phyloP scores from a whole-genome alignment of 2,888 invertebrate species.

The Lasiommata megera region DNA sequence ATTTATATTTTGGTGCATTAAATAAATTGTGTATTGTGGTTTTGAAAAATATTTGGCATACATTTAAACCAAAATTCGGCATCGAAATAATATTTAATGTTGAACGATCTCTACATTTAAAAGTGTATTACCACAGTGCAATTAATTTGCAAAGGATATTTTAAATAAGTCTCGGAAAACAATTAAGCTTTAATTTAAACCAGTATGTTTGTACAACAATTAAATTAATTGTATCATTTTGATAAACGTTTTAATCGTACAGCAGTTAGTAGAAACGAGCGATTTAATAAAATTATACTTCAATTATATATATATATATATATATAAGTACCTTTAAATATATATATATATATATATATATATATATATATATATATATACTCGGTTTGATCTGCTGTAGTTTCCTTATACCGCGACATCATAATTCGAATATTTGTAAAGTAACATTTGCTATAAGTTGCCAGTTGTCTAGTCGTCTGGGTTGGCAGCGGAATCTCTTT shows the following conservation, averaged over 20 bases:
- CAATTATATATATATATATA: not conserved
- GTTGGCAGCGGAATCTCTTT: no score
- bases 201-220: not conserved
- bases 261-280: slow-evolving; percentile 14
- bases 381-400: not conserved
- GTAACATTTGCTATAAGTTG: not conserved
- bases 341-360: no score
- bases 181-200: slow-evolving; percentile 5
- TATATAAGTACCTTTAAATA: no score
- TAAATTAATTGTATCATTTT: slow-evolving; percentile 7
- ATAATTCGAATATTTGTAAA: not conserved
- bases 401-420: not conserved
- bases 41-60: not conserved
- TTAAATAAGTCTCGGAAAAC: slow-evolving; percentile 2
- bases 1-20: not conserved
- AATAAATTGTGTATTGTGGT: not conserved
- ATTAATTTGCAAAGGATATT: slow-evolving; percentile 6
- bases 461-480: no score
- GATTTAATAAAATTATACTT: not conserved
- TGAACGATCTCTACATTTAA: not conserved
- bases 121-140: not conserved
- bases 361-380: not conserved
- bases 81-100: not conserved
- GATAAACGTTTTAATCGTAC: slow-evolving; percentile 11
- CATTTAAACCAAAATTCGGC: not conserved